Base-by-base conservation (phyloP, 2,113 vertebrate genomes). In the Gorsachius goisagi region DNA sequence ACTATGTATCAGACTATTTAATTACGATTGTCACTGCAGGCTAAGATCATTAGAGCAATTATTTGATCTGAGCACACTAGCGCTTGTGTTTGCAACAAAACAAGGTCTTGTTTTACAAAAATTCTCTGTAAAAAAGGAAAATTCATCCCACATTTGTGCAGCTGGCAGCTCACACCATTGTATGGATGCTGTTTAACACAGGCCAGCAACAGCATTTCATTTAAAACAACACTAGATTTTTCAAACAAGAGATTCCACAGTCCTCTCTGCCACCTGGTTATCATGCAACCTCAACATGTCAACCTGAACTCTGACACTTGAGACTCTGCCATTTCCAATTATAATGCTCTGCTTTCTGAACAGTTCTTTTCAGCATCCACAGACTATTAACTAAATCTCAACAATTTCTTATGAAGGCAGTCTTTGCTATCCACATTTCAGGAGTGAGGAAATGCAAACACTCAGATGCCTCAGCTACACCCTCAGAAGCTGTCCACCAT, bases 41-140 rank as follows among this genome's bases (percentile, higher is more conserved):
- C 74, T 82, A 92, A 80, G 71, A 93, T 94, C 77, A 80, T 88
- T 93, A 85, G 45, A 95, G 91, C 67, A 92, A 92, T 95, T 91
- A 95, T 47, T 92, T 82, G 58, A 95, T 92, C 85, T 55, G 41
- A 94, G 78, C 87, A 92, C 69, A 71, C 73, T 52, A 76, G 67
- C 0, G 0, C 44, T 91, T 14, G 2, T 75, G 53, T 78, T 92
- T 73, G 67, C 81, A 79, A 91, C 45, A 85, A 96, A 85, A 85
- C 56, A 81, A 90, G 53, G 49, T 62, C 73, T 85, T 0, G 0
- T 52, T 95, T 89, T 53, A 73, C 39, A 75, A n/a, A 90, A 84
- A 68, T 26, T 56, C 74, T 23, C 47, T 12, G 37, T 33, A 55
- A 62, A 81, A 93, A 55, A 73, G 60, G 41, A 69, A 94, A 92